Percentiles rank a stretch among this genome's conserved stretches.
These are phyloP conservation scores for Tryphoninae sp. DNA, from an alignment of 2,888 invertebrate species.

Conservation along the genomic window DNA sequence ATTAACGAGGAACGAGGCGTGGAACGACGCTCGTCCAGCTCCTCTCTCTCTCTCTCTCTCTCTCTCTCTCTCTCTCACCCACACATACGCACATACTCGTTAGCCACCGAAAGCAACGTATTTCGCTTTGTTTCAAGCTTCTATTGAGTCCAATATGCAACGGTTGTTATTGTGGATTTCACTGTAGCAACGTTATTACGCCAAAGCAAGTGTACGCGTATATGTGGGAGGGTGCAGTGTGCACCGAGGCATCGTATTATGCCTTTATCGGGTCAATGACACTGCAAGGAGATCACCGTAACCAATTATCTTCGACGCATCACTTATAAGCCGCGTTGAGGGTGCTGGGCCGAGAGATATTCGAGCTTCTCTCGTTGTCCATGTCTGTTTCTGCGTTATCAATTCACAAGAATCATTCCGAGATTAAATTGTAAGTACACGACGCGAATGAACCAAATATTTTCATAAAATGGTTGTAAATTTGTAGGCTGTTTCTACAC, in stretches of 20 bases:
- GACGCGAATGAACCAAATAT: no score
- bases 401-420: no score
- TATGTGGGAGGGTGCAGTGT: no score
- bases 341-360: no score
- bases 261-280: conserved; percentile 29
- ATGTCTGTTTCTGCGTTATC: no score
- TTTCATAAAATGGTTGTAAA: no score
- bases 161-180: neutral
- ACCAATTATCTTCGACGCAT: conserved; percentile 50
- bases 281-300: neutral
- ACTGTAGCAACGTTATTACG: neutral
- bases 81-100: no score
- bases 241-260: neutral
- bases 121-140: conserved; percentile 10
- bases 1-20: conserved; percentile 14
- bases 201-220: neutral
- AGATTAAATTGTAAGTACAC: no score
- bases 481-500: no score
- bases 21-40: neutral
- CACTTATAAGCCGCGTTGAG: conserved; percentile 1
- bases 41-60: neutral
- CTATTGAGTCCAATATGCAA: conserved; percentile 5
- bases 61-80: no score
- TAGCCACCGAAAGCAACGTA: no score
- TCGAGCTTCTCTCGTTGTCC: no score